Evolutionary conservation across 2,113 vertebrate species (phyloP).

Genomic region (Lophius piscatorius): DNA sequence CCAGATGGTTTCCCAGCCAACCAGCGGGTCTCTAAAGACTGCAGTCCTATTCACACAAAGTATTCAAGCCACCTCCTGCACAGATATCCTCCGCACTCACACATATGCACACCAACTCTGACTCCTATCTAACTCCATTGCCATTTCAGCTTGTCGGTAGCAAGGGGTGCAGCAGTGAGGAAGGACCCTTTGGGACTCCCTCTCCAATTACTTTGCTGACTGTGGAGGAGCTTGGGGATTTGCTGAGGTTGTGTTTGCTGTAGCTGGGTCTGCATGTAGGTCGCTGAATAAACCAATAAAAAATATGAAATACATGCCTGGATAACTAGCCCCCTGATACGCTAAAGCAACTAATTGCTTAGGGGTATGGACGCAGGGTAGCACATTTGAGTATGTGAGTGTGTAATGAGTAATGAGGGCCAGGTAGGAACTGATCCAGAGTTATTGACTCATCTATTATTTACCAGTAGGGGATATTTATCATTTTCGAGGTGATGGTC

Average conservation of each 20-base stretch:
- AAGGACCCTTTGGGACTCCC: conserved; percentile 74
- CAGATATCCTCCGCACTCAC: conserved; percentile 20
- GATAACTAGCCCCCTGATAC: conserved; percentile 72
- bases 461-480: conserved; percentile 62
- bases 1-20: conserved; percentile 75
- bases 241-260: conserved; percentile 58
- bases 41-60: conserved; percentile 54
- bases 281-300: conserved; percentile 68
- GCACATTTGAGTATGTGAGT: conserved; percentile 60
- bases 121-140: conserved; percentile 53
- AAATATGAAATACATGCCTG: conserved; percentile 68
- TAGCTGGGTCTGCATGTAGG: conserved; percentile 53
- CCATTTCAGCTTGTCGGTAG: conserved; percentile 66
- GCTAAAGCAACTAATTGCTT: conserved; percentile 71
- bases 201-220: conserved; percentile 78
- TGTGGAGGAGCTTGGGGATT: conserved; percentile 66
- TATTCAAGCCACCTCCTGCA: conserved; percentile 45
- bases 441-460: conserved; percentile 73
- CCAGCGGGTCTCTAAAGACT: conserved; percentile 60
- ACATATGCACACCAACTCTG: conserved; percentile 31
- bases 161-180: conserved; percentile 46
- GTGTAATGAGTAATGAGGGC: conserved; percentile 69
- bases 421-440: conserved; percentile 59
- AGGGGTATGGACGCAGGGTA: conserved; percentile 51
- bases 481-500: conserved; percentile 40